phyloP scores from a whole-genome alignment of 2,113 vertebrate genomes.

The Otus sunia region DNA sequence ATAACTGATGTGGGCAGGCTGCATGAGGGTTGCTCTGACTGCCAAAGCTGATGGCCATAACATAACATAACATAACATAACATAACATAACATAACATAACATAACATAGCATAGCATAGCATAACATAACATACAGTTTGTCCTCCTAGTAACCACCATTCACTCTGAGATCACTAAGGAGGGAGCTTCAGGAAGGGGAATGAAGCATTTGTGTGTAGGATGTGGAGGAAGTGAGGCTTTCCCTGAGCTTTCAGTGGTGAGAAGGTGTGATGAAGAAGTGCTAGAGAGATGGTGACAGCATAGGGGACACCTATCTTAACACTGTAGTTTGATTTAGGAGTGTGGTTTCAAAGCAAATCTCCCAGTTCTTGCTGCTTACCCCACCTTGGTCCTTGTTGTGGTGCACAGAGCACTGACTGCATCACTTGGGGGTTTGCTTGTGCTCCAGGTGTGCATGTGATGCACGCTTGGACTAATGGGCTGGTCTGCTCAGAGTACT shows the following conservation, averaged over 20 bases:
- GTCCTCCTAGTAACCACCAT: neutral
- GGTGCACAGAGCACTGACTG: neutral
- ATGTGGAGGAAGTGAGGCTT: neutral
- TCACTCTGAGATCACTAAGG: neutral
- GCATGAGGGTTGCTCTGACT: neutral
- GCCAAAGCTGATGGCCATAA: neutral
- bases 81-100: too few species aligned
- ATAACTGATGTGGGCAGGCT: neutral
- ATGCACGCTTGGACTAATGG: neutral
- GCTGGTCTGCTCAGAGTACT: neutral
- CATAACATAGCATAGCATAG: too few species aligned
- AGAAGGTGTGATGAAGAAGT: neutral
- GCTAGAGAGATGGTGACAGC: neutral
- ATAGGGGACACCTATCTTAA: neutral
- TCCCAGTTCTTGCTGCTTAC: neutral
- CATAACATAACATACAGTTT: neutral
- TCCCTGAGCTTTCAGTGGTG: neutral
- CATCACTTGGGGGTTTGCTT: neutral
- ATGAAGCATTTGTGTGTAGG: neutral
- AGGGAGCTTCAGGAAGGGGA: neutral
- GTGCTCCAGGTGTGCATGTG: neutral
- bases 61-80: too few species aligned
- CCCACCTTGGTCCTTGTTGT: neutral
- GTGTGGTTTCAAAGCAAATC: neutral
- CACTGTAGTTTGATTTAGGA: neutral